These are phyloP conservation scores for Alsophila aescularia DNA, from an alignment of 2,888 invertebrate genomes.

Conservation along the genomic window DNA sequence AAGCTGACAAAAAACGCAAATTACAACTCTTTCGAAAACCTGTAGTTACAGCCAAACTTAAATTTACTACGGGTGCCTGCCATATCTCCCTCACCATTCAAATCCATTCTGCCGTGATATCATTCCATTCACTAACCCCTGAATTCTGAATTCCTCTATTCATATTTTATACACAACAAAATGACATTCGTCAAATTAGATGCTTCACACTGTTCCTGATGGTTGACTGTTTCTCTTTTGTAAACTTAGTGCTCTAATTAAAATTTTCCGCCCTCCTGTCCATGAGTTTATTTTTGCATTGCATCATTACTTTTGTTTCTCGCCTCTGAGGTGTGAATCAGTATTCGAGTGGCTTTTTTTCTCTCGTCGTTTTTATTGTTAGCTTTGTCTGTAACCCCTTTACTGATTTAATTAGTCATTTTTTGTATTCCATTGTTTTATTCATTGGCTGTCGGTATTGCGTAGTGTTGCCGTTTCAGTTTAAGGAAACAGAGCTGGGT, in stretches of 20 bases:
- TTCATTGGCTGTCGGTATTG: constrained; percentile 34
- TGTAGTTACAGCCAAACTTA: constrained; percentile 39
- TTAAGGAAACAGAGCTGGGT: not conserved
- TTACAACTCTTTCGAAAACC: constrained; percentile 24
- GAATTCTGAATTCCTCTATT: constrained; percentile 47
- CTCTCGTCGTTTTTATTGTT: constrained; percentile 52
- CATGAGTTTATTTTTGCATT: constrained; percentile 52
- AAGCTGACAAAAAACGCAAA: not conserved
- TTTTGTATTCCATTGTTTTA: constrained; percentile 39
- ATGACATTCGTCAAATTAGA: constrained; percentile 76
- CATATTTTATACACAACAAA: constrained; percentile 60
- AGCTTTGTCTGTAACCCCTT: constrained; percentile 55
- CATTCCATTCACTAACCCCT: constrained; percentile 61
- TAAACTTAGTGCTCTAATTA: constrained; percentile 77
- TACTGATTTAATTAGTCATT: constrained; percentile 63
- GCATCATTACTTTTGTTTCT: constrained; percentile 70
- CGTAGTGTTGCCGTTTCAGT: constrained; percentile 22
- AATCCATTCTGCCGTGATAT: constrained; percentile 62
- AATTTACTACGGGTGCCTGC: constrained; percentile 29
- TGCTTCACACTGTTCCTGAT: constrained; percentile 71
- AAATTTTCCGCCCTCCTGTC: constrained; percentile 72
- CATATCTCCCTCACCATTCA: constrained; percentile 54
- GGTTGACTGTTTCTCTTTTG: constrained; percentile 57
- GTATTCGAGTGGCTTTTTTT: constrained; percentile 58
- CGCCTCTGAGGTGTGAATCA: constrained; percentile 81